Conservation (phyloP, 2,113 vertebrate genomes). For the Macquaria australasica region DNA sequence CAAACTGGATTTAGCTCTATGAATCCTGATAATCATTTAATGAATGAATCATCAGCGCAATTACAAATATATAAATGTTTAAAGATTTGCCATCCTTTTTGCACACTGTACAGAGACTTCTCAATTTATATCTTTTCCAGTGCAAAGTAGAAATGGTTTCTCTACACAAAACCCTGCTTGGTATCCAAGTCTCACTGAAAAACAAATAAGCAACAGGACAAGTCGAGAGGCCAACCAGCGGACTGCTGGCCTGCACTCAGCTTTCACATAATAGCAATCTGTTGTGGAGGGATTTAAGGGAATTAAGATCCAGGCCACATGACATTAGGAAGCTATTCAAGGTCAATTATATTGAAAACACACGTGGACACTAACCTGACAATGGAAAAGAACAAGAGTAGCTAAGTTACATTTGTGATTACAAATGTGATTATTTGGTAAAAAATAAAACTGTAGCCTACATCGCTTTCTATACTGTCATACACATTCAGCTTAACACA, state of each 20-base stretch:
- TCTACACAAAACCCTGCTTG: neutral
- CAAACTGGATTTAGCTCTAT: neutral
- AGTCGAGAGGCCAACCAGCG: conserved; percentile 9
- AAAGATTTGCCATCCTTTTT: neutral
- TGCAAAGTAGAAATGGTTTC: neutral
- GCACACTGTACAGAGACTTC: neutral
- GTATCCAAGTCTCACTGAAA: neutral
- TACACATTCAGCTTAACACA: neutral
- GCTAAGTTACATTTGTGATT: neutral
- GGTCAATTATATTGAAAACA: conserved; percentile 60
- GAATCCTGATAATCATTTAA: neutral
- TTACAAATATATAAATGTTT: neutral
- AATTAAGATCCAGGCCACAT: conserved; percentile 72
- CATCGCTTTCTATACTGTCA: neutral
- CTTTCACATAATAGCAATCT: conserved; percentile 71
- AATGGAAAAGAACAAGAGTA: neutral
- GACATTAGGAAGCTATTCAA: conserved; percentile 67
- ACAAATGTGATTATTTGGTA: neutral
- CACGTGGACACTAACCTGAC: conserved; percentile 7
- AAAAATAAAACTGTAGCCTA: neutral
- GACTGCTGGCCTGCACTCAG: conserved; percentile 49
- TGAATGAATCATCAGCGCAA: neutral
- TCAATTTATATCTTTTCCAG: neutral
- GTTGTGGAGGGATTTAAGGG: conserved; percentile 75
- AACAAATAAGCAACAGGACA: conserved; percentile 13